A percentile compares a stretch with the other conserved stretches of the same genome.
phyloP scores from a whole-genome alignment of 53 echinoderm and acorn worm species.

The Holothuria scabra region DNA sequence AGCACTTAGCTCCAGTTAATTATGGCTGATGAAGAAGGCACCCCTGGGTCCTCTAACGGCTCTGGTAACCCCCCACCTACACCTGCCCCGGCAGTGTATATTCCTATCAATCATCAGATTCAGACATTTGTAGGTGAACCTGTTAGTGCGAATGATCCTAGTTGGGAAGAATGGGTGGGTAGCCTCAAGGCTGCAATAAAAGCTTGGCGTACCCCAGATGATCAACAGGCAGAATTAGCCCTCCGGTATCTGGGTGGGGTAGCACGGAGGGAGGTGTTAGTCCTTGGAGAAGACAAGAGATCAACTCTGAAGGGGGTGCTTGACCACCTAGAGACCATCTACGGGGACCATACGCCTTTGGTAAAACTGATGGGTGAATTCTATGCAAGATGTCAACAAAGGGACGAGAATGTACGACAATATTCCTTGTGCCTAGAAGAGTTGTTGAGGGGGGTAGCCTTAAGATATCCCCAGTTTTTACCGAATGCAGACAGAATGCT shows the following conservation, averaged over 20 bases:
- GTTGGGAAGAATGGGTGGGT: neutral
- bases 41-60: no score
- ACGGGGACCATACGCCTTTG: constrained; percentile 24
- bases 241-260: constrained; percentile 40
- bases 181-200: neutral
- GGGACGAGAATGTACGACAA: neutral
- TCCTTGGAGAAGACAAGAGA: neutral
- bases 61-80: no score
- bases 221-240: constrained; percentile 30
- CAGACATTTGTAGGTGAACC: neutral
- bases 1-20: no score
- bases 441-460: neutral
- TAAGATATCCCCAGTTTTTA: neutral
- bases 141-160: neutral
- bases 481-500: neutral
- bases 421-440: neutral
- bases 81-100: no score
- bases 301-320: neutral
- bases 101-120: no score
- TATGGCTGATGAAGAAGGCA: no score
- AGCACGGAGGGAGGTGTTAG: constrained; percentile 26
- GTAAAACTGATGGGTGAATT: constrained; percentile 15
- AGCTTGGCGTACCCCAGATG: constrained; percentile 20
- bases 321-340: neutral
- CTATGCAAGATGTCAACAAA: constrained; percentile 3